Evolutionary conservation across 1,140 invertebrate genomes (phyloP).

Genomic region (Apis florea): DNA sequence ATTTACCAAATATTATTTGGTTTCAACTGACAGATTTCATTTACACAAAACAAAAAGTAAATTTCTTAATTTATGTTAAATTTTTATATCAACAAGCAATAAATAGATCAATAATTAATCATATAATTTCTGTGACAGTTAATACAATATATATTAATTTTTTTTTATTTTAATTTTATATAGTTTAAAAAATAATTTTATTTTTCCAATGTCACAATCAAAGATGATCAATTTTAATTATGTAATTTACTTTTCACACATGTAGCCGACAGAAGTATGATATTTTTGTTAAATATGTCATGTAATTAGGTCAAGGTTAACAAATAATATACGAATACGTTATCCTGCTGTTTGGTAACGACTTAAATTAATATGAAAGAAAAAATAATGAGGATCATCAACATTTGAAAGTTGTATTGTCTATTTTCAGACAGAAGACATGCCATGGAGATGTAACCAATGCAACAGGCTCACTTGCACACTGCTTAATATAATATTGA

Average conservation of each 20-base stretch:
- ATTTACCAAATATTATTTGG: neutral
- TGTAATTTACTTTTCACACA: slow-evolving; percentile 36
- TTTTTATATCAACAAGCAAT: neutral
- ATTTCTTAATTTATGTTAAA: neutral
- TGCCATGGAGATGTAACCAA: slow-evolving; percentile 55
- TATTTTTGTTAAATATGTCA: slow-evolving; percentile 30
- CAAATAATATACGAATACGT: slow-evolving; percentile 42
- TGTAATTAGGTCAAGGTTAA: slow-evolving; percentile 45
- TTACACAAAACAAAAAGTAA: neutral
- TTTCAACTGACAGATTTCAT: too few relatives aligned
- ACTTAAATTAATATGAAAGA: slow-evolving; percentile 35
- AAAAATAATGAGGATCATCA: neutral
- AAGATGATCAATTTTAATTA: slow-evolving; percentile 42
- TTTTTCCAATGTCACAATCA: slow-evolving; percentile 40
- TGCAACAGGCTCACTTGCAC: slow-evolving; percentile 59
- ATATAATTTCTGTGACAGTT: neutral
- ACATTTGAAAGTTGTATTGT: slow-evolving; percentile 67
- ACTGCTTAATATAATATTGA: slow-evolving; percentile 76
- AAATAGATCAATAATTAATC: neutral
- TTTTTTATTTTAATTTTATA: neutral
- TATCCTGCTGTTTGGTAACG: slow-evolving; percentile 40
- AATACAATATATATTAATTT: neutral
- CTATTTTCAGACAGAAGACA: slow-evolving; percentile 75
- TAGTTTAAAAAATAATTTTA: neutral
- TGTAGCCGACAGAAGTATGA: slow-evolving; percentile 47